Conservation (phyloP, 1,140 invertebrate genomes). For the Pomacea maculata region DNA sequence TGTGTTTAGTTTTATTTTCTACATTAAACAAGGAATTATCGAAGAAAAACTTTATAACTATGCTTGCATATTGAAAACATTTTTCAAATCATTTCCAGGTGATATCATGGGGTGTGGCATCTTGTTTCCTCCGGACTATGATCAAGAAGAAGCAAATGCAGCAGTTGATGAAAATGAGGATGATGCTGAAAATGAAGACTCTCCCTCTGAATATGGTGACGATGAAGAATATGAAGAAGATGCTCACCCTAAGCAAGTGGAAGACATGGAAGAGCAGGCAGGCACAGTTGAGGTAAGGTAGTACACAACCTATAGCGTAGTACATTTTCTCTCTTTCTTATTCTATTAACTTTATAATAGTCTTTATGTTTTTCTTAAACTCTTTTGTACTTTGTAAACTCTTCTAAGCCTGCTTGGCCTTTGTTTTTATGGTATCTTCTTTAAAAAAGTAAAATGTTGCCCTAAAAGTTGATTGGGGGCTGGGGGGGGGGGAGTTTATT, state of each 20-base stretch:
- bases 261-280: conserved; percentile 23
- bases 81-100: conserved; percentile 47
- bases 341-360: no score
- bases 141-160: conserved; percentile 59
- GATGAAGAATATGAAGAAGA: conserved; percentile 61
- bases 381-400: no score
- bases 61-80: background rate
- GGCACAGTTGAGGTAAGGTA: no score
- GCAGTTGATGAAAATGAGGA: conserved; percentile 56
- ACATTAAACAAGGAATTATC: background rate
- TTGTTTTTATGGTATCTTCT: no score
- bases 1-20: background rate
- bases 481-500: background rate
- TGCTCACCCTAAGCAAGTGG: conserved; percentile 26
- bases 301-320: no score
- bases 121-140: conserved; percentile 69
- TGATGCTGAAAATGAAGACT: conserved; percentile 48
- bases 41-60: background rate
- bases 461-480: no score
- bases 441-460: no score
- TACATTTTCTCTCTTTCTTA: no score
- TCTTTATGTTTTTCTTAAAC: no score
- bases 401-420: no score
- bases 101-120: conserved; percentile 73
- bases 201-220: conserved; percentile 46